These are phyloP conservation scores for Troides aeacus DNA, from an alignment of 2,888 invertebrate genomes.

Conservation along the genomic window DNA sequence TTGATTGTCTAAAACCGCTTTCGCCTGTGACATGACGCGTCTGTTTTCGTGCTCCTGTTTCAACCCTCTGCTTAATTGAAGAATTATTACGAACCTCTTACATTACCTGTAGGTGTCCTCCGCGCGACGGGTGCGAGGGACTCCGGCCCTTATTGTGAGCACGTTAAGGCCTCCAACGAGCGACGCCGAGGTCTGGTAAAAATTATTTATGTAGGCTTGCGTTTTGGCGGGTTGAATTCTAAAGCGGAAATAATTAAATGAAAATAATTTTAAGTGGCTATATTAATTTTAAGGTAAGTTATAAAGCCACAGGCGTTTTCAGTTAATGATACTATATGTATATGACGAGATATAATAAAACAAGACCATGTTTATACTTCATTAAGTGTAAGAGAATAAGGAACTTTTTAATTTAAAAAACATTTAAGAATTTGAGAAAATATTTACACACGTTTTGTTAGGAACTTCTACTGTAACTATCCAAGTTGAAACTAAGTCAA, in stretches of 20 bases:
- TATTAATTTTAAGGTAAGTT: not conserved
- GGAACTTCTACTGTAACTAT: too few relatives aligned
- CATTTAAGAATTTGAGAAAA: too few relatives aligned
- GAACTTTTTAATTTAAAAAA: too few relatives aligned
- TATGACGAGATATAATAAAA: too few relatives aligned
- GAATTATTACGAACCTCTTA: conserved; percentile 62
- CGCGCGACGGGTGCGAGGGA: not conserved
- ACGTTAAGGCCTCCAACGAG: not conserved
- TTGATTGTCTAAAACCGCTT: conserved; percentile 29
- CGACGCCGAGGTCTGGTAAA: not conserved
- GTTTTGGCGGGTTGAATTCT: not conserved
- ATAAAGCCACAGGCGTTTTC: not conserved
- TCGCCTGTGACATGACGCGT: conserved; percentile 30
- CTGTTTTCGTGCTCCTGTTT: conserved; percentile 36
- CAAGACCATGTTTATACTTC: too few relatives aligned
- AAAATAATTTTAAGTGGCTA: not conserved
- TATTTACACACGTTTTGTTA: too few relatives aligned
- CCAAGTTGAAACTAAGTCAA: too few relatives aligned
- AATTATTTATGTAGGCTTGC: conserved; percentile 8
- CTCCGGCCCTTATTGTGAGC: not conserved
- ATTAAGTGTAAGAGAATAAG: too few relatives aligned
- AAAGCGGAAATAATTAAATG: conserved; percentile 9
- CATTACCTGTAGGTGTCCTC: conserved; percentile 39
- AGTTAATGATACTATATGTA: too few relatives aligned
- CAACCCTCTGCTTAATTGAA: conserved; percentile 58